A percentile compares a stretch with the other conserved stretches of the same genome.
Evolutionary conservation across 2,888 invertebrate species (phyloP).

Genomic region (Microplitis manilae): DNA sequence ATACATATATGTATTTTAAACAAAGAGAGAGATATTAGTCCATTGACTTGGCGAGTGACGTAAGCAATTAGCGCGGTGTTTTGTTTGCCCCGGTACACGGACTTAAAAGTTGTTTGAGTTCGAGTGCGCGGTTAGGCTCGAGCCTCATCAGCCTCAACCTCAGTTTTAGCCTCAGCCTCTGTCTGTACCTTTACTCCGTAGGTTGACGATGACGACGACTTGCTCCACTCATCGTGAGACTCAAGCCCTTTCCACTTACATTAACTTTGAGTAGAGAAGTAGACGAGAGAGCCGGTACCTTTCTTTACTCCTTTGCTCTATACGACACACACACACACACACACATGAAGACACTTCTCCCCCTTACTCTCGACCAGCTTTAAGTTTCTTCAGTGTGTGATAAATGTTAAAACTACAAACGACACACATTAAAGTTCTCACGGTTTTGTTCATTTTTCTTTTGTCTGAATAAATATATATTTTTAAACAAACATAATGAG

Average conservation of each 20-base stretch:
- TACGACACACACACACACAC: background rate
- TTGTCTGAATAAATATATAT: too few relatives aligned
- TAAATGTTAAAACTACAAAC: background rate
- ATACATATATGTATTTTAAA: background rate
- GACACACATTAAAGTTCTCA: conserved; percentile 17
- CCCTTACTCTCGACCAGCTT: conserved; percentile 30
- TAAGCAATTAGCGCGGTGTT: conserved; percentile 69
- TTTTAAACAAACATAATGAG: too few relatives aligned
- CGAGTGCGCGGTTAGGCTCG: conserved; percentile 60
- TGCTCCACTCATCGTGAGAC: background rate
- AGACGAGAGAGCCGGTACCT: conserved; percentile 7
- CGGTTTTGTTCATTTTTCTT: conserved; percentile 6
- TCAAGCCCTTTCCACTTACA: background rate
- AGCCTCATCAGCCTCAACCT: conserved; percentile 41
- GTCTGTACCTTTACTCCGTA: conserved; percentile 31
- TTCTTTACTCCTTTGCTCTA: background rate
- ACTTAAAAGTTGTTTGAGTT: conserved; percentile 66
- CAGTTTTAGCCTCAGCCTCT: conserved; percentile 25
- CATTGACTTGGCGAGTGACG: conserved; percentile 69
- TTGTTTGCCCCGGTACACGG: conserved; percentile 65
- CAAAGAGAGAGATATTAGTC: conserved; percentile 56
- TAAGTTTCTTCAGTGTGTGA: conserved; percentile 24
- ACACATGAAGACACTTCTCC: background rate
- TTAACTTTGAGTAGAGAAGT: background rate
- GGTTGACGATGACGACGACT: conserved; percentile 35